Evolutionary conservation across 53 echinoderm and acorn worm species (phyloP), one percentile per base, ranked within the genome.

Genomic region (Mesocentrotus franciscanus): DNA sequence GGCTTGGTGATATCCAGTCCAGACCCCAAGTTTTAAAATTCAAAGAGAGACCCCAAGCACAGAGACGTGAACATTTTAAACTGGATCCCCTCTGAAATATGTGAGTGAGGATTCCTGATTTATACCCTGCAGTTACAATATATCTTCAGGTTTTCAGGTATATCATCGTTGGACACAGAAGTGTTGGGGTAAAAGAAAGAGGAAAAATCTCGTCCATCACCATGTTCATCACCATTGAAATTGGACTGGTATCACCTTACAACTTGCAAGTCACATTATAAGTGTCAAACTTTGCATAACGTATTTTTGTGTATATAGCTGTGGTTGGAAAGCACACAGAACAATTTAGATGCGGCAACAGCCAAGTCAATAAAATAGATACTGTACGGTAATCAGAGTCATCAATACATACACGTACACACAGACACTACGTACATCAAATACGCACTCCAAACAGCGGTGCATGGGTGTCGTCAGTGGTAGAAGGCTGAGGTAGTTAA

Each of bases 401-500:
- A 85, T 85, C 87, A 87, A 29, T 10, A 58, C 14, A 58, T 13
- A 87, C 13, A 29, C 1, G 56, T 58, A 58, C 58, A 58, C 87
- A 87, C 36, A 22, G 60, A 27, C n/a, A 13, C n/a, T 58, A 87
- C 33, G 18, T 58, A 26, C 17, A 27, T 58, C 15, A n/a, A 56
- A 14, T 22, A 85, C 32, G 56, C 85, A 4, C 15, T 36, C 35
- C 13, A 11, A 56, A n/a, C n/a, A n/a, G n/a, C n/a, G n/a, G n/a
- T n/a, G 75, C 11, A 12, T 75, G 26, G 87, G n/a, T 87, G 87
- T 87, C 87, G 87, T 87, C 87, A 91, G 68, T 91, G 91, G 91
- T 91, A 39, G 91, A 68, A 91, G 91, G 68, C 11, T 59, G 91
- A 91, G 32, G 36, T 91, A 91, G 91, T 66, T 91, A 66, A 91